Evolutionary conservation across 2,888 invertebrate species (phyloP).

Genomic region (Drosophila planitibia): DNA sequence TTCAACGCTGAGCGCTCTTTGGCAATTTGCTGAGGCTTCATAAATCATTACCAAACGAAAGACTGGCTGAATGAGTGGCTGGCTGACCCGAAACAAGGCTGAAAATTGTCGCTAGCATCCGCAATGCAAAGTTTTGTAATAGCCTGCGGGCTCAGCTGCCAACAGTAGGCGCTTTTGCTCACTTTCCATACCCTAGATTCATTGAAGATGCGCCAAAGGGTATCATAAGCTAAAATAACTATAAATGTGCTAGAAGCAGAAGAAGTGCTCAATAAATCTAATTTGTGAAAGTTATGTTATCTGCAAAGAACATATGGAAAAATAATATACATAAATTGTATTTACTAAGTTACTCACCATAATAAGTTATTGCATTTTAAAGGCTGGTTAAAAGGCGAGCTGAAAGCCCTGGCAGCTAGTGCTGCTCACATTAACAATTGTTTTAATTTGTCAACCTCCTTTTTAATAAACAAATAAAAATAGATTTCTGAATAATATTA

Average conservation of each 20-base stretch:
- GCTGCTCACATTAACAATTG: too few relatives aligned
- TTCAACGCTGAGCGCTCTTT: constrained; percentile 24
- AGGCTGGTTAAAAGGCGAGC: too few relatives aligned
- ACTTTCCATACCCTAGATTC: constrained; percentile 13
- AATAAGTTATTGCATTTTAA: not conserved
- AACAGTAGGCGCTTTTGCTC: constrained; percentile 21
- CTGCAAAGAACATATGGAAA: not conserved
- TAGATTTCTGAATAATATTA: not conserved
- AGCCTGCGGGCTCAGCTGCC: constrained; percentile 17
- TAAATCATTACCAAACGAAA: constrained; percentile 63
- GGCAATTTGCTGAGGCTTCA: constrained; percentile 30
- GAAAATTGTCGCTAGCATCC: constrained; percentile 48
- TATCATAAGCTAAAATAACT: not conserved
- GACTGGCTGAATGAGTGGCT: constrained; percentile 28
- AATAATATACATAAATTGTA: not conserved
- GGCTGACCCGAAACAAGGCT: constrained; percentile 37
- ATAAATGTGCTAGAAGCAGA: too few relatives aligned
- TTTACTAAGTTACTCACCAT: not conserved
- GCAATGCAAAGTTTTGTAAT: constrained; percentile 47
- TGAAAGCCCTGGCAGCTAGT: not conserved
- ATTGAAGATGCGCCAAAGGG: not conserved
- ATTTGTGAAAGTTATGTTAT: not conserved
- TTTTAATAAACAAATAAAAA: not conserved
- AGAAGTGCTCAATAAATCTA: not conserved
- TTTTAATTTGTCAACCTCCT: too few relatives aligned